A percentile compares a stretch with the other conserved stretches of the same genome.
Evolutionary conservation across 2,888 invertebrate genomes (phyloP).

Genomic region (Dioctria linearis): DNA sequence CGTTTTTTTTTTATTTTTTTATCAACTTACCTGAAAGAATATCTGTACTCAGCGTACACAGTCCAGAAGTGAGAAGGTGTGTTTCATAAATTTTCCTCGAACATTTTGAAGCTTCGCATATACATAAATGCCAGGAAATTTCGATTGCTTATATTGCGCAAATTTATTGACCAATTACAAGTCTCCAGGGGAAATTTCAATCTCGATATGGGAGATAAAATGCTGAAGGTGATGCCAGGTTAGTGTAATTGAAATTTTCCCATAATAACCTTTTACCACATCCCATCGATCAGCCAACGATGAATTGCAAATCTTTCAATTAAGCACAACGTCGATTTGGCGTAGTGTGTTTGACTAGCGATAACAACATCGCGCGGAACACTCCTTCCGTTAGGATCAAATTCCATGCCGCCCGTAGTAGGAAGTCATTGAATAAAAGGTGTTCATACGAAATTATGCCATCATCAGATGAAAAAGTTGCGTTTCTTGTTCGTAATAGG

Average conservation of each 20-base stretch:
- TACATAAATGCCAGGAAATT: background rate
- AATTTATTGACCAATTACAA: slow-evolving; percentile 8
- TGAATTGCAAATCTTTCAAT: slow-evolving; percentile 54
- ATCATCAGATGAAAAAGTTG: slow-evolving; percentile 40
- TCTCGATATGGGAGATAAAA: background rate
- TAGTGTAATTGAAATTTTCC: slow-evolving; percentile 33
- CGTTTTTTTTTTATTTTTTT: background rate
- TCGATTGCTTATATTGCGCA: background rate
- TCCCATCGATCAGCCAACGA: background rate
- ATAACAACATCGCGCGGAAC: slow-evolving; percentile 47
- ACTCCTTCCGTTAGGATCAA: slow-evolving; percentile 15
- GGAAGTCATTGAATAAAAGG: slow-evolving; percentile 30
- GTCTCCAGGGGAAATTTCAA: background rate
- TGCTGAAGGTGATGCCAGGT: background rate
- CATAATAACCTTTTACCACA: background rate
- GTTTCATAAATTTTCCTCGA: slow-evolving; percentile 31
- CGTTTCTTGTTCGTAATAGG: slow-evolving; percentile 18
- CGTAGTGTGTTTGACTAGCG: slow-evolving; percentile 56
- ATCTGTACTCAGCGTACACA: background rate
- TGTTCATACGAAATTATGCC: slow-evolving; percentile 46
- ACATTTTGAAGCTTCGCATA: background rate
- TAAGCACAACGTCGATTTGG: slow-evolving; percentile 33
- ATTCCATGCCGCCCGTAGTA: background rate
- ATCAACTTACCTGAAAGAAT: background rate
- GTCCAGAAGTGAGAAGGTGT: background rate